These are phyloP conservation scores for Tenthredo livida DNA, from an alignment of 2,888 invertebrate genomes.

Conservation along the genomic window DNA sequence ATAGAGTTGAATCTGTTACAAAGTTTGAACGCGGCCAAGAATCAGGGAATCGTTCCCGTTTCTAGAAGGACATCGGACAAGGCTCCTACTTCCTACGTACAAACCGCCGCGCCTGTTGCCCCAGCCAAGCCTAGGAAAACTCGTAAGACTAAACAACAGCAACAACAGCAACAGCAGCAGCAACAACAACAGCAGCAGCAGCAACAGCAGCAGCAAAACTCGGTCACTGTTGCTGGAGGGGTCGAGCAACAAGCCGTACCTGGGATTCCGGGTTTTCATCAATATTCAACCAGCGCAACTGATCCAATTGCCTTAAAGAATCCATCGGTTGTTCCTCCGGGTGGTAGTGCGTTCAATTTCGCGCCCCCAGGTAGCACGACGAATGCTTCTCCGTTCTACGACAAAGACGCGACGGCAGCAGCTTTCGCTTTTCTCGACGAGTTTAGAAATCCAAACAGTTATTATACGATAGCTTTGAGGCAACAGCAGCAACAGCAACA, in stretches of 20 bases:
- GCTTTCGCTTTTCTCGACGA: constrained; percentile 75
- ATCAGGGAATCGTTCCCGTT: constrained; percentile 70
- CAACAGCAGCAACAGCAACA: constrained; percentile 58
- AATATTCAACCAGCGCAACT: constrained; percentile 66
- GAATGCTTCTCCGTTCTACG: constrained; percentile 72
- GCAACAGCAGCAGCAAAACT: constrained; percentile 64
- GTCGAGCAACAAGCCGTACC: constrained; percentile 62
- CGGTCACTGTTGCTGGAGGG: constrained; percentile 57
- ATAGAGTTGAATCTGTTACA: constrained; percentile 74
- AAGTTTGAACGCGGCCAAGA: constrained; percentile 71
- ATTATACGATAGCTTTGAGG: constrained; percentile 73
- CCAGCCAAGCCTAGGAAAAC: constrained; percentile 65
- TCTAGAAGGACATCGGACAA: constrained; percentile 73
- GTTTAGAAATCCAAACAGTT: constrained; percentile 74
- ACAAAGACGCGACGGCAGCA: constrained; percentile 74
- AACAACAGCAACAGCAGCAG: constrained; percentile 67
- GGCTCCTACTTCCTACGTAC: constrained; percentile 61
- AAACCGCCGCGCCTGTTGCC: constrained; percentile 57
- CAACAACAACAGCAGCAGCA: constrained; percentile 66
- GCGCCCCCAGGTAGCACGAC: constrained; percentile 80
- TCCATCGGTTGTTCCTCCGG: constrained; percentile 84
- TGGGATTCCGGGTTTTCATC: constrained; percentile 70
- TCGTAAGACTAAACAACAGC: constrained; percentile 64
- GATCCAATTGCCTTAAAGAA: constrained; percentile 83
- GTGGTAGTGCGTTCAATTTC: constrained; percentile 91